phyloP scores from a whole-genome alignment of 2,113 vertebrate genomes.

The Xerus inauris region DNA sequence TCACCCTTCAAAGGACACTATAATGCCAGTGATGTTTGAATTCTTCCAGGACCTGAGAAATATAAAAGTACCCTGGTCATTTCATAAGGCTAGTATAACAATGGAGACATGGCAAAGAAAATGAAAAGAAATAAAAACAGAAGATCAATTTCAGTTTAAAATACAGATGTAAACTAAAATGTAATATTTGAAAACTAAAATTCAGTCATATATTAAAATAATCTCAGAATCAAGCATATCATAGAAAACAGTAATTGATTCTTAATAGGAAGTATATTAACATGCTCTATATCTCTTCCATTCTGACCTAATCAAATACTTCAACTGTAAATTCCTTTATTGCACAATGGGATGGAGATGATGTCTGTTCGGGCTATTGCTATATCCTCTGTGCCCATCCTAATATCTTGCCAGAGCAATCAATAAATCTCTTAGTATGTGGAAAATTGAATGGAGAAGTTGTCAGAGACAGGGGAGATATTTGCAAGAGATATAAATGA shows the following conservation, averaged over 20 bases:
- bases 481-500: constrained; percentile 12
- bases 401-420: background rate
- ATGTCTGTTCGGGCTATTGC: background rate
- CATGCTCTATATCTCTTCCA: background rate
- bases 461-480: background rate
- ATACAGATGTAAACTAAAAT: background rate
- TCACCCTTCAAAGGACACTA: background rate
- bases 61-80: background rate
- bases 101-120: background rate
- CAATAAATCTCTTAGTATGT: background rate
- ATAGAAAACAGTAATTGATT: background rate
- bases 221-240: background rate
- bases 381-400: background rate
- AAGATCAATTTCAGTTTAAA: background rate
- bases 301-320: background rate
- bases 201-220: background rate
- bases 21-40: background rate
- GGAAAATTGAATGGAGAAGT: background rate
- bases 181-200: background rate
- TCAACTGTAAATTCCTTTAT: background rate
- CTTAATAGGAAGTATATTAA: background rate
- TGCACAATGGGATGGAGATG: accelerated
- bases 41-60: background rate
- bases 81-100: background rate
- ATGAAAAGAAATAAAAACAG: background rate